Conservation (phyloP, 2,888 invertebrate species). For the Rugalucina vietnamica region DNA sequence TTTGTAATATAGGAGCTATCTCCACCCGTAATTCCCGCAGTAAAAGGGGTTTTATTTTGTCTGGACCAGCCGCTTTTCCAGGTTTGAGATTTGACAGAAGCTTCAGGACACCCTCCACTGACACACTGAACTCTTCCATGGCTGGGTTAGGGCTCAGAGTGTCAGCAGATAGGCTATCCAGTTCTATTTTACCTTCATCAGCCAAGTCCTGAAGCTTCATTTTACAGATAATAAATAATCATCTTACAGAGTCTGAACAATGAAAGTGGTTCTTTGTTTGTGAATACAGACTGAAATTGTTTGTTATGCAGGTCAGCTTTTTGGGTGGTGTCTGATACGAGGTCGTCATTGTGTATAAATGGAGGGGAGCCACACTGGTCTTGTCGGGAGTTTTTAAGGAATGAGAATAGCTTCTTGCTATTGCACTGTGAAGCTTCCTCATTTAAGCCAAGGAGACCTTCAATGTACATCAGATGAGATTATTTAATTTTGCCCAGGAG, state of each 20-base stretch:
- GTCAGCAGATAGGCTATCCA: background rate
- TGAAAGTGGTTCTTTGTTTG: background rate
- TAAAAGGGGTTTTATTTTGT: slow-evolving; percentile 6
- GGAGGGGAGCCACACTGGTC: background rate
- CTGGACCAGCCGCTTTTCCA: slow-evolving; percentile 23
- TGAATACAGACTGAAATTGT: background rate
- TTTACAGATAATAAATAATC: too few species aligned
- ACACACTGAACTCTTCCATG: background rate
- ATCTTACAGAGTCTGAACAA: background rate
- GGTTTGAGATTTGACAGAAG: slow-evolving; percentile 12
- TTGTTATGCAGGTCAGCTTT: background rate
- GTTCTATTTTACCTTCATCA: background rate
- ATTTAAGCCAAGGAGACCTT: background rate
- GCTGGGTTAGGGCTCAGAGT: background rate
- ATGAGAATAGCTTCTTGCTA: background rate
- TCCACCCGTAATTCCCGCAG: slow-evolving; percentile 16
- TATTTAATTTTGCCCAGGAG: background rate
- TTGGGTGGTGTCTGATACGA: background rate
- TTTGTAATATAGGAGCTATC: background rate
- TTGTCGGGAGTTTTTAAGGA: background rate
- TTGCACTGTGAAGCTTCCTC: background rate
- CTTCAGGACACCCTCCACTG: slow-evolving; percentile 6
- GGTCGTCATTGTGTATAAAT: background rate
- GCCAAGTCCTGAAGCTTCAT: background rate
- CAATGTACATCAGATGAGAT: background rate